Evolutionary conservation across 37 sponge, comb jelly and placozoan species (phyloP).

Genomic region (Petrosia ficiformis): DNA sequence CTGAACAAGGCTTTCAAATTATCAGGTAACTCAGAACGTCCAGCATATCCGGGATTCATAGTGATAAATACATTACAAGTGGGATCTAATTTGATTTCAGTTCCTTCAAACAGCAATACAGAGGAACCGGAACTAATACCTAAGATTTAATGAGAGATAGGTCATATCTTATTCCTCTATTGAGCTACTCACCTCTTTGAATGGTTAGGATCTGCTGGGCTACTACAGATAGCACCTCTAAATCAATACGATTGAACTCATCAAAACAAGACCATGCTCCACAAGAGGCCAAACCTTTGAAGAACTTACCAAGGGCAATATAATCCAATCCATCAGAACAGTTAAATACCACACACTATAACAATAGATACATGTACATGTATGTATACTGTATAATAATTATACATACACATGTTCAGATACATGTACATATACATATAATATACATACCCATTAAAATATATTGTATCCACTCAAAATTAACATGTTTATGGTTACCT

Average conservation of each 20-base stretch:
- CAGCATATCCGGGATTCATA: slow-evolving; percentile 99
- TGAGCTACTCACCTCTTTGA: background rate
- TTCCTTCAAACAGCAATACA: slow-evolving; percentile 95
- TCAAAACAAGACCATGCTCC: slow-evolving; percentile 99
- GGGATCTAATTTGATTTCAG: slow-evolving; percentile 96
- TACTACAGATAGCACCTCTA: slow-evolving; percentile 79
- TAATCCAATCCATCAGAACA: slow-evolving; percentile 99
- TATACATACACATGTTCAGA: background rate
- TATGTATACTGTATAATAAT: background rate
- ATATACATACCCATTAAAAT: too few relatives aligned
- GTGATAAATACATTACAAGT: slow-evolving; percentile 99
- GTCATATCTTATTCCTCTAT: background rate
- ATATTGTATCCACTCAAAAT: too few relatives aligned
- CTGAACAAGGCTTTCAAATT: slow-evolving; percentile 97
- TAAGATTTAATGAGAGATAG: background rate
- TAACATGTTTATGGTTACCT: too few relatives aligned
- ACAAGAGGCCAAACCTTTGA: slow-evolving; percentile 98
- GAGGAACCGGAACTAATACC: slow-evolving; percentile 74
- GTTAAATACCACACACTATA: slow-evolving; percentile 99
- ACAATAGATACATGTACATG: background rate
- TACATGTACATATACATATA: too few relatives aligned
- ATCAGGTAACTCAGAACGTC: slow-evolving; percentile 97
- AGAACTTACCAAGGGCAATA: slow-evolving; percentile 99
- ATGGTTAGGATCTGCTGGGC: slow-evolving; percentile 12
- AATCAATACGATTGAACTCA: slow-evolving; percentile 98